Evolutionary conservation across 2,888 invertebrate genomes (phyloP).

Genomic region (Protodeltote pygarga): DNA sequence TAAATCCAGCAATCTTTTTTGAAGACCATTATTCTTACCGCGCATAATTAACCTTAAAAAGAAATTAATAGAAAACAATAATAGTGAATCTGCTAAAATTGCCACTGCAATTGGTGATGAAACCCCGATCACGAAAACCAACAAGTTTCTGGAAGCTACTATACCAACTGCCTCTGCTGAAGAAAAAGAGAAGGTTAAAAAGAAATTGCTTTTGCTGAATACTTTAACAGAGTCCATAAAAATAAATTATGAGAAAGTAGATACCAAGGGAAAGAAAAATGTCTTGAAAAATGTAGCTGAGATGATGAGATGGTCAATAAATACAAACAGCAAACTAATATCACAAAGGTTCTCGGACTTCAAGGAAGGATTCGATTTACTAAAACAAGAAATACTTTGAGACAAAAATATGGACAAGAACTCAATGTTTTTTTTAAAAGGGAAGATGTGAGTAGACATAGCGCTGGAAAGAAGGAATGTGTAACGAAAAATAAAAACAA

Average conservation of each 20-base stretch:
- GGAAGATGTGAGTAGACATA: conserved; percentile 33
- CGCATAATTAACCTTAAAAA: conserved; percentile 14
- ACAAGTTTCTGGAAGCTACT: conserved; percentile 9
- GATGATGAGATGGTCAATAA: conserved; percentile 4
- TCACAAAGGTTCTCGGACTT: conserved; percentile 6
- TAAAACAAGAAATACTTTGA: conserved; percentile 7
- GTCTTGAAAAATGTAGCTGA: conserved; percentile 4
- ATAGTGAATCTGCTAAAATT: conserved; percentile 8
- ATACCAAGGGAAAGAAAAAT: conserved; percentile 10
- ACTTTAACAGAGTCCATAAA: conserved; percentile 7
- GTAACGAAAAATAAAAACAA: conserved; percentile 31
- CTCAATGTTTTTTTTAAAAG: conserved; percentile 20
- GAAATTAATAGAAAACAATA: not conserved
- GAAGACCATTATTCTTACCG: conserved; percentile 31
- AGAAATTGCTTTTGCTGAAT: conserved; percentile 4
- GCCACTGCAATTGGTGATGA: conserved; percentile 6
- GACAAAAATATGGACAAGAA: conserved; percentile 8
- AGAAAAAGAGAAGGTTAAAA: conserved; percentile 7
- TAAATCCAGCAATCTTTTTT: conserved; percentile 34
- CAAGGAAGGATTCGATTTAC: conserved; percentile 1
- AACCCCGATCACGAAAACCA: conserved; percentile 1
- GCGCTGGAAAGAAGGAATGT: conserved; percentile 40
- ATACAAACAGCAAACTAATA: conserved; percentile 5
- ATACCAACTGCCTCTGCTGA: conserved; percentile 5
- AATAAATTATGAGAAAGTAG: conserved; percentile 5